Percentiles rank a stretch among this genome's conserved stretches.
Evolutionary conservation across 1,140 invertebrate species (phyloP).

Genomic region (Sycophaga agraensis): DNA sequence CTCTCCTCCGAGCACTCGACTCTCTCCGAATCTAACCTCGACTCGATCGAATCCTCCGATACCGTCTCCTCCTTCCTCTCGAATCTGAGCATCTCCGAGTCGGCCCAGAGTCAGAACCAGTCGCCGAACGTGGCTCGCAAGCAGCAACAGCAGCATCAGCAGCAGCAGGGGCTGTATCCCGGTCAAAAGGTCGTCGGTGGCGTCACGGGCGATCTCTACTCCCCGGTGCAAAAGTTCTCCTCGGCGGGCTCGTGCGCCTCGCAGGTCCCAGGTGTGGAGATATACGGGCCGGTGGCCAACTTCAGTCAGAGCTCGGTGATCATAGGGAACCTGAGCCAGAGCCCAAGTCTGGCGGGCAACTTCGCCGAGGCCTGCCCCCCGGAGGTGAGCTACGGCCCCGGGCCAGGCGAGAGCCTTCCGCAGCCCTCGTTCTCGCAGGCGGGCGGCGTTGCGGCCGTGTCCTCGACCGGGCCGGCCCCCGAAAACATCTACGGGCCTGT

Average conservation of each 20-base stretch:
- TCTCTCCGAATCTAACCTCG: slow-evolving; percentile 33
- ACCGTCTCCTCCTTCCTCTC: slow-evolving; percentile 45
- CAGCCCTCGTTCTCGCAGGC: not conserved
- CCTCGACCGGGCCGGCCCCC: not conserved
- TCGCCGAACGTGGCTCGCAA: slow-evolving; percentile 41
- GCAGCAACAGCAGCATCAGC: slow-evolving; percentile 33
- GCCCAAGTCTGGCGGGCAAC: slow-evolving; percentile 41
- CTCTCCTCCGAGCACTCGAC: slow-evolving; percentile 19
- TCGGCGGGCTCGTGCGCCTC: slow-evolving; percentile 23
- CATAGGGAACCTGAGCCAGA: slow-evolving; percentile 51
- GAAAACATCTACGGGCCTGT: slow-evolving; percentile 54
- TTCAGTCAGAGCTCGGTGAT: slow-evolving; percentile 55
- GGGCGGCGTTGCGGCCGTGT: too few relatives aligned
- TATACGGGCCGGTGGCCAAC: slow-evolving; percentile 52
- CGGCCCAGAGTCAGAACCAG: slow-evolving; percentile 42
- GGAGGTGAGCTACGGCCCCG: slow-evolving; percentile 27
- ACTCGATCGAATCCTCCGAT: slow-evolving; percentile 50
- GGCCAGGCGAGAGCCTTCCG: not conserved
- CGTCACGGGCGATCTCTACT: slow-evolving; percentile 42
- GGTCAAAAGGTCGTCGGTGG: slow-evolving; percentile 36
- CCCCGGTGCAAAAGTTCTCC: slow-evolving; percentile 44
- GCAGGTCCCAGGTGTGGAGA: slow-evolving; percentile 38
- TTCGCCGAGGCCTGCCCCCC: slow-evolving; percentile 42
- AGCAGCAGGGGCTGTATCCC: slow-evolving; percentile 41
- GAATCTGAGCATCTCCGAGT: slow-evolving; percentile 41